These are phyloP conservation scores for Podarcis raffonei DNA, from an alignment of 2,113 vertebrate species.

Conservation along the genomic window DNA sequence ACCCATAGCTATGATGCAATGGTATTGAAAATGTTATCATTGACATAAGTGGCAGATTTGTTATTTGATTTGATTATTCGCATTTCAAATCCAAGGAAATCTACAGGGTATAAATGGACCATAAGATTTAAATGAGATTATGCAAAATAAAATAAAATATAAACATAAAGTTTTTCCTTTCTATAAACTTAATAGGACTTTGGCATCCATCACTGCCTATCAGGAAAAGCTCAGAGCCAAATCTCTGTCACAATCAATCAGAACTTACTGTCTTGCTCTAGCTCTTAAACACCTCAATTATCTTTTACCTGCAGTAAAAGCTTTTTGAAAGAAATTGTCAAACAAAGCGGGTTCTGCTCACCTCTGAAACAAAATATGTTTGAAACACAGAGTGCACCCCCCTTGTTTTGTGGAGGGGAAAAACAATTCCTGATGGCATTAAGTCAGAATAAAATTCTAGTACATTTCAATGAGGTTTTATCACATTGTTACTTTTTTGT, in stretches of 20 bases:
- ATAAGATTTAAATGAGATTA: not conserved
- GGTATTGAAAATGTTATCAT: not conserved
- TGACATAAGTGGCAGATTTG: not conserved
- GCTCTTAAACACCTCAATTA: not conserved
- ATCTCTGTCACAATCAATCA: not conserved
- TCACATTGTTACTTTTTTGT: not conserved
- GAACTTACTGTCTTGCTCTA: not conserved
- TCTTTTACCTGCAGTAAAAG: conserved; percentile 23
- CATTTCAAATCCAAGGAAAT: not conserved
- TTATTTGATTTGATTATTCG: not conserved
- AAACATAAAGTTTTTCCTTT: not conserved
- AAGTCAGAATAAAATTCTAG: conserved; percentile 43
- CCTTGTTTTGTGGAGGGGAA: conserved; percentile 15
- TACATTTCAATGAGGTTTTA: conserved; percentile 50
- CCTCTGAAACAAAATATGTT: conserved; percentile 8
- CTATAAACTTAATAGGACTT: not conserved
- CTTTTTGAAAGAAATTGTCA: not conserved
- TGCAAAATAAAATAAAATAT: not conserved
- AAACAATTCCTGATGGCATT: conserved; percentile 23
- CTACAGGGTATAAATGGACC: not conserved
- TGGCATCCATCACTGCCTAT: conserved; percentile 5
- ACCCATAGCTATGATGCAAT: no score
- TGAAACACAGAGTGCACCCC: conserved; percentile 14
- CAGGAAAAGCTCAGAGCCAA: not conserved
- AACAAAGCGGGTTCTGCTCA: not conserved